Percentiles rank a stretch among this genome's conserved stretches.
These are phyloP conservation scores for Acipenser oxyrinchus DNA, from an alignment of 2,797 vertebrate genomes.

Conservation along the genomic window DNA sequence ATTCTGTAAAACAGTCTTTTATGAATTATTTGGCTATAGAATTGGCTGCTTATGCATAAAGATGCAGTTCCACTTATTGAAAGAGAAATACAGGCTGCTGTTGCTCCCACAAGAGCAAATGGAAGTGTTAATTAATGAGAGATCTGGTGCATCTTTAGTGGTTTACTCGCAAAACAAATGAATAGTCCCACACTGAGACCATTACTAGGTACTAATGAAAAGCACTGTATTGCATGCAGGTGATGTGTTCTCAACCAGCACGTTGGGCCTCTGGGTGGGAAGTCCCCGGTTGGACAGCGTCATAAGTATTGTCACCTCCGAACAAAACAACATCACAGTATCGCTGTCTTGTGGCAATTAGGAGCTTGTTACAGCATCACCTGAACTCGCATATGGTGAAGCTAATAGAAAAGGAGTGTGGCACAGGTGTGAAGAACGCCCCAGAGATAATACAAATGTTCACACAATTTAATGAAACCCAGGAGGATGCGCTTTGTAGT, in stretches of 20 bases:
- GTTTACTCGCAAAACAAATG: constrained; percentile 37
- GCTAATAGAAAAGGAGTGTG: constrained; percentile 3
- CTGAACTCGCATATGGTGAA: constrained; percentile 1
- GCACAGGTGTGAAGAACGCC: neutral
- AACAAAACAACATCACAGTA: constrained; percentile 28
- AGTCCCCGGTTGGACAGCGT: constrained; percentile 53
- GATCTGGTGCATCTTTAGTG: neutral
- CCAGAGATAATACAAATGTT: neutral
- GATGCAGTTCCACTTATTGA: too few relatives aligned
- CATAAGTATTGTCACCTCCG: constrained; percentile 38
- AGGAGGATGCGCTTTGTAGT: neutral
- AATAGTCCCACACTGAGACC: constrained; percentile 32
- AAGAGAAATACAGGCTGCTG: too few relatives aligned
- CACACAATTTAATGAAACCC: neutral
- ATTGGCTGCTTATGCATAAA: too few relatives aligned
- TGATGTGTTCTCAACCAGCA: constrained; percentile 23
- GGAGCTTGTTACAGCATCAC: constrained; percentile 7
- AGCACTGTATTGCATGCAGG: constrained; percentile 40
- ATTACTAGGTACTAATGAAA: constrained; percentile 26
- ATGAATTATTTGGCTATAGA: too few relatives aligned
- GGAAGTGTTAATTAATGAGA: constrained; percentile 42
- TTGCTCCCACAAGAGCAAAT: constrained; percentile 29
- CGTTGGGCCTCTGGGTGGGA: constrained; percentile 15
- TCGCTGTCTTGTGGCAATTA: constrained; percentile 1
- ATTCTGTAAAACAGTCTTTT: too few relatives aligned